Base-by-base conservation (phyloP, 2,113 vertebrate species). In the Verasper variegatus region DNA sequence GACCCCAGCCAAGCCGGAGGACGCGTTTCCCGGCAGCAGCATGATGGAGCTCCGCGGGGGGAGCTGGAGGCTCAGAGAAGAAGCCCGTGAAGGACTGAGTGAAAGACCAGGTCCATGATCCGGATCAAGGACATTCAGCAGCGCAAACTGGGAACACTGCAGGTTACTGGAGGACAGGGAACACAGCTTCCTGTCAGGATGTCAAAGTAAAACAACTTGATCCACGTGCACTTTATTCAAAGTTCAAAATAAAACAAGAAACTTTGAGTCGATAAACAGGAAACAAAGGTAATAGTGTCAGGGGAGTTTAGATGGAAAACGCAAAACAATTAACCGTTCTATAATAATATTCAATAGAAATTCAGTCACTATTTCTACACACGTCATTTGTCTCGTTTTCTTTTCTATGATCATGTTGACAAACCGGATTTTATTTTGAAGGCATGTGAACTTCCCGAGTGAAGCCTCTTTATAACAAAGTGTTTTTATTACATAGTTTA, bases 21-120 rank as follows among this genome's bases (percentile, higher is more conserved):
- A 91, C 2, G 74, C 84, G 83, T 95, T 95, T 26, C 31, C 81
- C 65, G 58, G 78, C 51, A 70, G 71, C 55, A 66, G 80, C 93
- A 94, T 94, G 79, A 52, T 61, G 78, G 42, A 63, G 75, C 54
- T 60, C 71, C 73, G 23, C 70, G 24, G 51, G 20, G n/a, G 31
- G 49, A n/a, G 61, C 58, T 23, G 66, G 23, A 14, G 40, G 26
- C 13, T 86, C 21, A 81, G 26, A 76, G 68, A 18, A 20, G 17
- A 11, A 59, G 23, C 61, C 18, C 13, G 10, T 10, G 31, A 35
- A 42, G 4, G 62, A 10, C 31, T 1, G 60, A 31, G 51, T 17
- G 35, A 42, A 1, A 64, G 37, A 71, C 13, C 57, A 14, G 65
- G 20, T 73, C 71, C 86, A 83, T 78, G 83, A 57, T 61, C 76